Percentiles rank a stretch among this genome's conserved stretches.
Conservation (phyloP, 2,888 invertebrate genomes). For the Ceramica pisi region DNA sequence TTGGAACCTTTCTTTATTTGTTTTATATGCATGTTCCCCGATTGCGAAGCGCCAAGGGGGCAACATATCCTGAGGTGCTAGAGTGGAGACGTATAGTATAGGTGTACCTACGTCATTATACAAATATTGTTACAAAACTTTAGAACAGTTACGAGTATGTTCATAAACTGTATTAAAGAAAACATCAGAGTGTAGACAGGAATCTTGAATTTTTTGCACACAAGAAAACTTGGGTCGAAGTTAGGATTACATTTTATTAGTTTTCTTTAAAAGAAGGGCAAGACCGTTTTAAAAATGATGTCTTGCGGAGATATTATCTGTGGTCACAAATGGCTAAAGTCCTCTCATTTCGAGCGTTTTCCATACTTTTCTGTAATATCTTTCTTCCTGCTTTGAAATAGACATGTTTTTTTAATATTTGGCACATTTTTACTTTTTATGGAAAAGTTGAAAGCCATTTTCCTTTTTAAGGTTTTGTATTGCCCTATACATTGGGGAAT, state of each 20-base stretch:
- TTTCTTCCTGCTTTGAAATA: slow-evolving; percentile 14
- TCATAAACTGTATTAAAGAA: not conserved
- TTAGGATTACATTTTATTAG: slow-evolving; percentile 18
- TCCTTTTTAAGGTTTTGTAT: too few relatives aligned
- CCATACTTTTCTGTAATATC: not conserved
- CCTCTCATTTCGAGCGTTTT: not conserved
- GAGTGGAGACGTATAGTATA: too few relatives aligned
- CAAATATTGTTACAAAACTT: not conserved
- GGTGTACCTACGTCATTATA: too few relatives aligned
- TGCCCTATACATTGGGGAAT: too few relatives aligned
- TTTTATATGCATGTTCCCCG: too few relatives aligned
- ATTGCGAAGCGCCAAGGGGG: too few relatives aligned
- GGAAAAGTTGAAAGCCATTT: not conserved
- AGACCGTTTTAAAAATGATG: slow-evolving; percentile 4
- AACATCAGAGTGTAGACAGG: not conserved
- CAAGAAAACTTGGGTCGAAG: not conserved
- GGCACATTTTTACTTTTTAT: too few relatives aligned
- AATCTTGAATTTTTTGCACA: not conserved
- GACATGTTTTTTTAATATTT: slow-evolving; percentile 14
- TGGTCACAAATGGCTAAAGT: slow-evolving; percentile 30
- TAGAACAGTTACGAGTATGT: too few relatives aligned
- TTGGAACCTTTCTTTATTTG: too few relatives aligned
- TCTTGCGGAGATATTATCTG: slow-evolving; percentile 3
- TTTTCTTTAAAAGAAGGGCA: slow-evolving; percentile 10
- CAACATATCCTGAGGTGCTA: too few relatives aligned